These are phyloP conservation scores for Carcinoscorpius rotundicauda DNA, from an alignment of 1,140 invertebrate species.

Conservation along the genomic window DNA sequence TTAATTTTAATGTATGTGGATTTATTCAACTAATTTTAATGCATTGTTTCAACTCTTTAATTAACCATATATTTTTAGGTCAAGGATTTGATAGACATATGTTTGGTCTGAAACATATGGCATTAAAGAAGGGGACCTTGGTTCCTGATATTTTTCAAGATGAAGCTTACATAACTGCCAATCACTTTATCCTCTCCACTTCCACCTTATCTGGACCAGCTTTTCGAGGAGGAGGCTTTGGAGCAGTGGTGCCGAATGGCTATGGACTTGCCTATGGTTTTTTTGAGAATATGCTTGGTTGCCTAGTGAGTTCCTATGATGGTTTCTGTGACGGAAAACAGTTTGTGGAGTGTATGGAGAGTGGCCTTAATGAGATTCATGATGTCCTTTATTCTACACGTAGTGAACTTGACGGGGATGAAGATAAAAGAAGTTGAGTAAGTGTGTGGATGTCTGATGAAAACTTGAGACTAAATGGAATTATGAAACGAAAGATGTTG, in stretches of 20 bases:
- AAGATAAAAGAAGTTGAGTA: no score
- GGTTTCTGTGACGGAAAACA: slow-evolving; percentile 50
- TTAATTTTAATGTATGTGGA: no score
- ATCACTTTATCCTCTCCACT: slow-evolving; percentile 88
- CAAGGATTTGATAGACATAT: slow-evolving; percentile 95
- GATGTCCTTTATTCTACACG: slow-evolving; percentile 25
- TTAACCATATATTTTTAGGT: slow-evolving; percentile 35
- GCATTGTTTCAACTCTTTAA: neutral
- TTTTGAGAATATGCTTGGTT: slow-evolving; percentile 57
- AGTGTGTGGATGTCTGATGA: no score
- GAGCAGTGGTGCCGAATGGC: slow-evolving; percentile 78
- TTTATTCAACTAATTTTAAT: neutral
- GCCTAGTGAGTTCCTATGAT: slow-evolving; percentile 62
- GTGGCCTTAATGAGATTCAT: slow-evolving; percentile 49
- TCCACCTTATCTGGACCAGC: slow-evolving; percentile 82
- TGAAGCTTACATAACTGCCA: slow-evolving; percentile 63
- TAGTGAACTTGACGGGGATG: no score
- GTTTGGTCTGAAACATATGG: slow-evolving; percentile 61
- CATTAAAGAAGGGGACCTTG: slow-evolving; percentile 40
- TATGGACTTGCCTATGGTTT: slow-evolving; percentile 77
- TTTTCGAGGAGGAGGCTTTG: slow-evolving; percentile 84
- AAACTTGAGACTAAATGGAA: no score
- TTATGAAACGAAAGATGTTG: no score
- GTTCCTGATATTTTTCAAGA: slow-evolving; percentile 61
- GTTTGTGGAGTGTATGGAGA: slow-evolving; percentile 53